A percentile compares a stretch with the other conserved stretches of the same genome.
Conservation (phyloP, 2,797 vertebrate species). For the Sarcophilus harrisii region DNA sequence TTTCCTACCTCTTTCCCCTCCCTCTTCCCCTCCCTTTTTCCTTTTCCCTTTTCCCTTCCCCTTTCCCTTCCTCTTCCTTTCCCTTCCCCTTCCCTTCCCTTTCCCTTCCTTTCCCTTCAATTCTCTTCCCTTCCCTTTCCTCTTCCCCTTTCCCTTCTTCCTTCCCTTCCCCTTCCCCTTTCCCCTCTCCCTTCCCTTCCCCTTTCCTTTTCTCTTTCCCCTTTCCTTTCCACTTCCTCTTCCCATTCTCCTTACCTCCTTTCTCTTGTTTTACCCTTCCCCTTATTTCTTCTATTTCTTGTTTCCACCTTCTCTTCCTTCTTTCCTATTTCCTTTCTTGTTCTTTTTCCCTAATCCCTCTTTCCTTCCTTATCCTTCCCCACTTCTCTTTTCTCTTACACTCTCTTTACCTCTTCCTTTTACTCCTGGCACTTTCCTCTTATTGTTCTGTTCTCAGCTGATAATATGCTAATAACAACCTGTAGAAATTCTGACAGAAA, state of each 20-base stretch:
- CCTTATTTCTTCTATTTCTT: neutral
- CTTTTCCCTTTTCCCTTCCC: slow-evolving; percentile 16
- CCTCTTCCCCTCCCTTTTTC: accelerated
- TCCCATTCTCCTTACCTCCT: too few species aligned
- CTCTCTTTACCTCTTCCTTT: neutral
- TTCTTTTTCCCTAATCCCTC: neutral
- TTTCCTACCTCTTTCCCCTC: neutral
- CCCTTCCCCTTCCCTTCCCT: too few species aligned
- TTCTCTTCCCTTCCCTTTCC: neutral
- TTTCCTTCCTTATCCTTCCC: too few species aligned
- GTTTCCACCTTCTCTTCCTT: neutral
- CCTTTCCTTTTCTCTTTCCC: neutral
- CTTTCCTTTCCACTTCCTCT: neutral
- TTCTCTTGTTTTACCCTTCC: neutral
- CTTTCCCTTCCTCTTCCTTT: accelerated
- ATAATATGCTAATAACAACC: neutral
- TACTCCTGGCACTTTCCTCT: neutral
- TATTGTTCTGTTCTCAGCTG: neutral
- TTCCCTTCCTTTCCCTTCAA: neutral
- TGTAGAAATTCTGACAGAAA: neutral
- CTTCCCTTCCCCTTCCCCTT: neutral
- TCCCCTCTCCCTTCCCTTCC: neutral
- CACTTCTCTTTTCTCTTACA: neutral
- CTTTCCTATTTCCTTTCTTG: neutral
- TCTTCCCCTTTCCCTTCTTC: too few species aligned